Percentiles rank a stretch among this genome's conserved stretches.
Conservation (phyloP, 2,797 vertebrate species). For the Strix occidentalis region DNA sequence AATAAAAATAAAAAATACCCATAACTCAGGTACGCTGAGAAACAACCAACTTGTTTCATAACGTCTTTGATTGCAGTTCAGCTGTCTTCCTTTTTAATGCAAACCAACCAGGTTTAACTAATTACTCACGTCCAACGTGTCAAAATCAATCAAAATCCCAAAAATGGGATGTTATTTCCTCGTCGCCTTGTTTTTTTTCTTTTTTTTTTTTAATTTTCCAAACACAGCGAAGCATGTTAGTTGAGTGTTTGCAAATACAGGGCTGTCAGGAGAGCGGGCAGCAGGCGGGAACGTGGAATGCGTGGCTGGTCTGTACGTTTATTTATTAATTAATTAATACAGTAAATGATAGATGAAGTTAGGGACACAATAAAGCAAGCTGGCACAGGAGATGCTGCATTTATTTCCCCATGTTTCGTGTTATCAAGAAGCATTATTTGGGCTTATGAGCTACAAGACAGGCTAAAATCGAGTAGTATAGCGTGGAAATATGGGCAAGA, state of each 20-base stretch:
- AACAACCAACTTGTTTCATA: background rate
- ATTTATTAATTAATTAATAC: background rate
- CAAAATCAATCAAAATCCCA: background rate
- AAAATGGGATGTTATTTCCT: background rate
- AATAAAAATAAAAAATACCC: background rate
- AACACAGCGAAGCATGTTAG: background rate
- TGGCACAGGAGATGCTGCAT: background rate
- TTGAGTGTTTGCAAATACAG: background rate
- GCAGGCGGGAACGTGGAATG: background rate
- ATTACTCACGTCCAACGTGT: constrained; percentile 52
- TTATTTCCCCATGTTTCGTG: background rate
- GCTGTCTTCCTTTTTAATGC: constrained; percentile 1
- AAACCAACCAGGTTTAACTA: constrained; percentile 45
- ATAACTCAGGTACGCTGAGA: background rate
- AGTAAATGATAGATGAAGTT: background rate
- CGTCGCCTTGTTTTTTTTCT: background rate
- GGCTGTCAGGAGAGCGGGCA: background rate
- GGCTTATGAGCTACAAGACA: background rate
- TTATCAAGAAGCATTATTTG: background rate
- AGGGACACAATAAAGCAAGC: background rate
- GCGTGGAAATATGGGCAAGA: background rate
- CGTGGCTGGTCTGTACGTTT: background rate
- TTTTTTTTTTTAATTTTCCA: background rate
- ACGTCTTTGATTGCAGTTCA: background rate
- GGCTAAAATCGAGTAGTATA: background rate